Percentiles rank a stretch among this genome's conserved stretches.
These are phyloP conservation scores for Hemicrepidius hirtus DNA, from an alignment of 2,888 invertebrate genomes.

Conservation along the genomic window DNA sequence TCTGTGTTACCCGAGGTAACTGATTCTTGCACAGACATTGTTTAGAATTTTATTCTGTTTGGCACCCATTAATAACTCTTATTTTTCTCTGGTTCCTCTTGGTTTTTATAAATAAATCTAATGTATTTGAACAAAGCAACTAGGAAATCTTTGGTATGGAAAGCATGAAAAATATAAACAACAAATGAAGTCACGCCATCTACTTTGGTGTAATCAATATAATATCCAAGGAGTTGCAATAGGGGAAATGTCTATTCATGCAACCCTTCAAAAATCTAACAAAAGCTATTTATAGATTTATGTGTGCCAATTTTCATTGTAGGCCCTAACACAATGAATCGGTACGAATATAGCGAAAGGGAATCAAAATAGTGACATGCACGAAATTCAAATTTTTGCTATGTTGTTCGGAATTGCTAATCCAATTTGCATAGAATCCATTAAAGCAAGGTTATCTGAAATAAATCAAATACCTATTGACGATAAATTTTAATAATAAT, in stretches of 20 bases:
- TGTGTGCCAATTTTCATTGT: background rate
- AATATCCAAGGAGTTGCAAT: constrained; percentile 65
- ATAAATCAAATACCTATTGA: no score
- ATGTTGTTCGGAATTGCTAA: no score
- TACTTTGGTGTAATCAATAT: constrained; percentile 67
- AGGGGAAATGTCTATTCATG: constrained; percentile 32
- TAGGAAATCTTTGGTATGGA: constrained; percentile 7
- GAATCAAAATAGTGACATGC: no score
- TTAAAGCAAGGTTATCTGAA: no score
- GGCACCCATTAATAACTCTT: constrained; percentile 37
- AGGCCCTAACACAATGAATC: no score
- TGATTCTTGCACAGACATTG: constrained; percentile 60
- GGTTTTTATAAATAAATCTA: background rate
- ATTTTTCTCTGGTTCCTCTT: no score
- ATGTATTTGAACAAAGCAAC: background rate
- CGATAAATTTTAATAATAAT: no score
- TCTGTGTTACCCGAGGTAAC: constrained; percentile 72
- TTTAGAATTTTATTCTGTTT: constrained; percentile 10
- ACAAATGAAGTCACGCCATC: constrained; percentile 59
- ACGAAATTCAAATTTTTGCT: no score
- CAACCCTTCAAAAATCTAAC: constrained; percentile 23
- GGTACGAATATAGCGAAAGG: no score
- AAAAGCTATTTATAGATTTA: constrained; percentile 15
- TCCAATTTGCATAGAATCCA: no score
- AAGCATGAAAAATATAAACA: constrained; percentile 41